These are phyloP conservation scores for Macrobrachium nipponense DNA, from an alignment of 1,140 invertebrate genomes.

Conservation along the genomic window DNA sequence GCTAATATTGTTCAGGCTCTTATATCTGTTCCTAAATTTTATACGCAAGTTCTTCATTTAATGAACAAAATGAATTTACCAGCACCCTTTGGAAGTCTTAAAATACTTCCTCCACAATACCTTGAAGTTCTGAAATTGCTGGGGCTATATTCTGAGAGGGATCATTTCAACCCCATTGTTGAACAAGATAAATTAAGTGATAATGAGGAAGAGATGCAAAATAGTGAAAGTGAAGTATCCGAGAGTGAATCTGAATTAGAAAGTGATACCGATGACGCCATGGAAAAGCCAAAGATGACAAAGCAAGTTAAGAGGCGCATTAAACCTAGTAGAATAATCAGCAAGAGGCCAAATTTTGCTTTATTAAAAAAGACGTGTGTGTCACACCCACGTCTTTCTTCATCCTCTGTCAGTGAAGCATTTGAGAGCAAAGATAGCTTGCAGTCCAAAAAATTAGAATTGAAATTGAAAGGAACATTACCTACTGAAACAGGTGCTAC, in stretches of 20 bases:
- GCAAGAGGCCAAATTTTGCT: slow-evolving; percentile 76
- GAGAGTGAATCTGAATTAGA: slow-evolving; percentile 83
- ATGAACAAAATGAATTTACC: slow-evolving; percentile 97
- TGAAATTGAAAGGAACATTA: slow-evolving; percentile 66
- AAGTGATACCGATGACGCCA: slow-evolving; percentile 74
- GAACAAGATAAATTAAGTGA: neutral
- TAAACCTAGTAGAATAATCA: slow-evolving; percentile 71
- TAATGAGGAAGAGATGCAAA: neutral
- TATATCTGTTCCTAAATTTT: slow-evolving; percentile 82
- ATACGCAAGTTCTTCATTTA: slow-evolving; percentile 87
- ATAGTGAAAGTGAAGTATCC: slow-evolving; percentile 6
- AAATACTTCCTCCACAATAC: slow-evolving; percentile 60
- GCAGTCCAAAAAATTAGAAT: slow-evolving; percentile 64
- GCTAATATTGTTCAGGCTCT: slow-evolving; percentile 84
- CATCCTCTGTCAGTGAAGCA: slow-evolving; percentile 64
- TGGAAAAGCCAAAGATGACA: slow-evolving; percentile 65
- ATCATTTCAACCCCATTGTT: slow-evolving; percentile 45
- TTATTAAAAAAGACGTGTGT: slow-evolving; percentile 69
- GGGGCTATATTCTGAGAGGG: slow-evolving; percentile 50
- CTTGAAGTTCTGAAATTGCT: slow-evolving; percentile 50
- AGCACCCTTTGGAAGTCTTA: slow-evolving; percentile 81
- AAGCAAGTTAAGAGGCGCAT: slow-evolving; percentile 74
- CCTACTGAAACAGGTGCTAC: slow-evolving; percentile 67
- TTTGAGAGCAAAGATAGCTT: slow-evolving; percentile 51
- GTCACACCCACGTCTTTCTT: slow-evolving; percentile 67